Percentiles rank a stretch among this genome's conserved stretches.
These are phyloP conservation scores for Thalassophryne amazonica DNA, from an alignment of 2,797 vertebrate genomes.

Conservation along the genomic window DNA sequence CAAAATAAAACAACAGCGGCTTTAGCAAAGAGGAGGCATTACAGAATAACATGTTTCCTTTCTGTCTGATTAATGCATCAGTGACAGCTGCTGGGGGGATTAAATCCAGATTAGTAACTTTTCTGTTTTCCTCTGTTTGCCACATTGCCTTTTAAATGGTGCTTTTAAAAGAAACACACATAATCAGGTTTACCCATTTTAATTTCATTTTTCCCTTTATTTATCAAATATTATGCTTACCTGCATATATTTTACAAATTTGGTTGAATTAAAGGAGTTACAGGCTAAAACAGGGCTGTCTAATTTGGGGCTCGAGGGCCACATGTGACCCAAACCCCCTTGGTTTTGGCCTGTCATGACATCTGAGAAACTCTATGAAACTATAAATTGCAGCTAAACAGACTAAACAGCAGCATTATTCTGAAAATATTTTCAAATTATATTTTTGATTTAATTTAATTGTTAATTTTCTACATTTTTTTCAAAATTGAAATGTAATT, in stretches of 20 bases:
- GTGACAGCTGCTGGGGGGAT: conserved; percentile 78
- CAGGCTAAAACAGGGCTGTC: no score
- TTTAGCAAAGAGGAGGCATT: conserved; percentile 65
- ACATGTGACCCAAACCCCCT: no score
- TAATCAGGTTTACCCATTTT: conserved; percentile 45
- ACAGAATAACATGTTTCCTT: conserved; percentile 79
- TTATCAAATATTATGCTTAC: conserved; percentile 12
- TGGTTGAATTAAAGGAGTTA: no score
- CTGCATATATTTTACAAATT: conserved; percentile 22
- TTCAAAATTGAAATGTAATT: no score
- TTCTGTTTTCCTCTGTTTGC: conserved; percentile 70
- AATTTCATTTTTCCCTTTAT: background rate
- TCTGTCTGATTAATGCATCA: conserved; percentile 79
- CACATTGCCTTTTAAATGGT: conserved; percentile 61
- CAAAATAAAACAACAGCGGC: conserved; percentile 62
- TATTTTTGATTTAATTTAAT: no score
- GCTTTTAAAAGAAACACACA: conserved; percentile 67
- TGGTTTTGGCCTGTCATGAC: no score
- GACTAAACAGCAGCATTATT: no score
- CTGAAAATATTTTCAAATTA: no score
- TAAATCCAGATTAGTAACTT: conserved; percentile 78
- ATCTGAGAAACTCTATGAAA: no score
- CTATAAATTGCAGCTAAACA: no score
- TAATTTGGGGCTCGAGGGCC: no score
- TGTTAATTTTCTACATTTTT: no score